Base-by-base conservation (phyloP, 2,888 invertebrate species). In the Ashinkailepas kermadecensis region DNA sequence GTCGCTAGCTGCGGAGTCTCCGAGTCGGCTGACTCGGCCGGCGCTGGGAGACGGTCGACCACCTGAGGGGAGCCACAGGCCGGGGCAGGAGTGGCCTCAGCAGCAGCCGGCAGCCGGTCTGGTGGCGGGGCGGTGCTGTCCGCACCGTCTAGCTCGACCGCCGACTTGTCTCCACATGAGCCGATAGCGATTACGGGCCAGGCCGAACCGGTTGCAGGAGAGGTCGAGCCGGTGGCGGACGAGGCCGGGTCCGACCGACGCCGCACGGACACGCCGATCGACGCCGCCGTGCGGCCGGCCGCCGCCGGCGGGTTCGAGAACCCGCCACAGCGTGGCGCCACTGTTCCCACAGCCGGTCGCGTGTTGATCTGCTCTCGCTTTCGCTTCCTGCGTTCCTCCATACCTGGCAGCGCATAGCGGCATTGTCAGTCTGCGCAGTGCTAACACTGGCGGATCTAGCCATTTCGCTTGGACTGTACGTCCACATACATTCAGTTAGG, bases 21-120 rank as follows among this genome's bases (percentile, higher is more conserved):
- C 39, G 39, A 39, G 39, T 39, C 39, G 39, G 39, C 39, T 39
- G 39, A 39, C 80, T 80, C 11, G 83, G 82, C 10, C 81, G 82
- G 21, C 80, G 74, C 81, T 15, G 81, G 67, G 64, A 81, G 78
- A 6, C 82, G 82, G 39, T 82, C 82, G 59, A 39, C 58, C 39
- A 39, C 4, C 39, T 39, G 39, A 39, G 39, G 39, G 84, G 21
- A 83, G 84, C 78, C 82, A 81, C 62, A 84, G 84, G 25, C 59
- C 81, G 57, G 56, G 84, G 83, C 81, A 39, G 39, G 59, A 81
- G 74, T 57, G 58, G 70, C 18, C 81, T 57, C 81, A 81, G 80
- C 58, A 80, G 82, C 78, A 81, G 81, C 18, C 82, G 81, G 23
- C 81, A 81, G 56, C 78, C 80, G 64, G 81, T 39, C 64, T 57